These are phyloP conservation scores for Betta splendens DNA, from an alignment of 2,797 vertebrate species.

Conservation along the genomic window DNA sequence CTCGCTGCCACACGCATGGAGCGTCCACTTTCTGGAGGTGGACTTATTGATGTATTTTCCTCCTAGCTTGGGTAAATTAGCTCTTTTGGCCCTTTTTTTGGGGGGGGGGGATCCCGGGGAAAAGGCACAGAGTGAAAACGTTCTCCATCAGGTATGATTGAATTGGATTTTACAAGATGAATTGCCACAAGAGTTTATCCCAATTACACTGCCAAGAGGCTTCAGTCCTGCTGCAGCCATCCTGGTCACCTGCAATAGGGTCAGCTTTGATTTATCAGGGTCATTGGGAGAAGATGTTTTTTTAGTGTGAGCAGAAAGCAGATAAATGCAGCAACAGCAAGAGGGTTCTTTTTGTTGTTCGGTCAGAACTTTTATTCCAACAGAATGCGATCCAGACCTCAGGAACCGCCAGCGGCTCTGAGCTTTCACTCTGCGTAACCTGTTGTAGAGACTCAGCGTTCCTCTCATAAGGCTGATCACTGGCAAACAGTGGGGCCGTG, in stretches of 20 bases:
- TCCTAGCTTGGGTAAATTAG: slow-evolving; percentile 64
- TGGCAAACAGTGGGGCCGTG: slow-evolving; percentile 18
- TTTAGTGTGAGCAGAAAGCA: slow-evolving; percentile 58
- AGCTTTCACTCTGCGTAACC: slow-evolving; percentile 53
- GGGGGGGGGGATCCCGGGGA: too few relatives aligned
- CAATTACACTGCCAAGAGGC: slow-evolving; percentile 73
- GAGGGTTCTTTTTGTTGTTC: slow-evolving; percentile 46
- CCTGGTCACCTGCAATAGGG: slow-evolving; percentile 74
- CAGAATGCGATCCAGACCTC: slow-evolving; percentile 40
- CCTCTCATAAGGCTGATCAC: slow-evolving; percentile 55
- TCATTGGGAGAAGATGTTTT: slow-evolving; percentile 62
- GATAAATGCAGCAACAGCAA: slow-evolving; percentile 47
- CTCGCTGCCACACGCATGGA: slow-evolving; percentile 35
- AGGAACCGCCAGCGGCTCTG: slow-evolving; percentile 43
- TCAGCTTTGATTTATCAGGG: slow-evolving; percentile 64
- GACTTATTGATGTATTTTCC: slow-evolving; percentile 70
- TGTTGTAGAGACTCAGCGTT: slow-evolving; percentile 38
- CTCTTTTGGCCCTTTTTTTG: slow-evolving; percentile 57
- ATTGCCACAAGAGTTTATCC: slow-evolving; percentile 77
- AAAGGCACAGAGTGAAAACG: slow-evolving; percentile 61
- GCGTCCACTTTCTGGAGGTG: slow-evolving; percentile 52
- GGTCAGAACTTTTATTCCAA: slow-evolving; percentile 63
- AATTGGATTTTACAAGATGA: slow-evolving; percentile 81
- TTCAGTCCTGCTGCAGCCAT: slow-evolving; percentile 58
- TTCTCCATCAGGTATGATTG: slow-evolving; percentile 76